Evolutionary conservation across 1,140 invertebrate genomes (phyloP), one percentile per base, ranked within the genome.

Genomic region (Protaetia brevitarsis): DNA sequence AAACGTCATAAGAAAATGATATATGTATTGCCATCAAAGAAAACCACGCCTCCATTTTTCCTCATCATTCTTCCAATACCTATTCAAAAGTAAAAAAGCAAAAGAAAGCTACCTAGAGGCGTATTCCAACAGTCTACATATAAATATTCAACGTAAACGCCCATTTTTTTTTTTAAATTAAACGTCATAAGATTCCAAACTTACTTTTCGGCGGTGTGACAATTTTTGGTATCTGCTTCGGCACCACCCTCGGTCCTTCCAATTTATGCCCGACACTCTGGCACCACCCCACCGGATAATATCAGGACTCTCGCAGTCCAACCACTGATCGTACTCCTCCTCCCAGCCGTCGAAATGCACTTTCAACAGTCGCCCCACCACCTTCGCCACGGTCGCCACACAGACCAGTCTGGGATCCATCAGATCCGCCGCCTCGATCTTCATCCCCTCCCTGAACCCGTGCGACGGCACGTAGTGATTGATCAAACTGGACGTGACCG

Each of bases 271-370:
- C 89, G 3, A 98, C 94, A 26, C 96, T 84, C 71, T 97, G 89
- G 80, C 94, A 97, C 95, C 95, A 98, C 2, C 96, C 96, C 56
- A 97, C 92, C 3, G 96, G 96, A 82, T 97, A 99, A 99, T 91
- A 79, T 98, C 96, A 0, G 95, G 92, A 71, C 93, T 95, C 74
- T 94, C 89, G 80, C 93, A 95, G 81, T 98, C 96, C 67, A 97
- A 81, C 96, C 96, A 98, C 80, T 98, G 96, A 81, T 98, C 96
- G 80, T 95, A 98, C 74, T 95, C 92, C 56, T 93, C 90, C 71
- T 96, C 95, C 96, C 96, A 99, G 3, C 96, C 96, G 78, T 97
- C 95, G 80, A 98, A 98, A 77, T 97, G 95, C 16, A 84, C 85
- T 74, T 92, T 89, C 4, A 98, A 79, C 64, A 98, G 81, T 51